These are phyloP conservation scores for Camponotus floridanus DNA, from an alignment of 1,140 invertebrate species.

Conservation along the genomic window DNA sequence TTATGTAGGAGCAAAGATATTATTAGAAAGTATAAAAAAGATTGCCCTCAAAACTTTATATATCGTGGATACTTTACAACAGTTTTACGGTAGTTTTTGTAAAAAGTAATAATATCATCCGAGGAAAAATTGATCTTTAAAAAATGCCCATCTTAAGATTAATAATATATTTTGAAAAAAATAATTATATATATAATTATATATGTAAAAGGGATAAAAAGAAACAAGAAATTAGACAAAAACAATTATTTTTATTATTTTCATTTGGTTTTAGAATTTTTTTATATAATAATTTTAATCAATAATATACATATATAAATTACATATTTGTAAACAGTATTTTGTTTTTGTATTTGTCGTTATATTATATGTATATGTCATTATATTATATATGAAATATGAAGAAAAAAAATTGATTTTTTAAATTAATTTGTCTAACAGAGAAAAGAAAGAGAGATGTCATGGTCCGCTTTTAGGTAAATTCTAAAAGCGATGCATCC, in stretches of 20 bases:
- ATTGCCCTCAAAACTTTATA: no score
- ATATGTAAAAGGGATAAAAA: not conserved
- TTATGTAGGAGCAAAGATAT: not conserved
- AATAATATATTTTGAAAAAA: conserved; percentile 10
- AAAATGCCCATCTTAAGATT: not conserved
- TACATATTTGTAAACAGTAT: not conserved
- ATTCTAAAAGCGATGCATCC: no score
- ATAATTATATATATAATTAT: not conserved
- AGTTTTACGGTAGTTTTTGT: no score
- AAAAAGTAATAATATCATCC: not conserved
- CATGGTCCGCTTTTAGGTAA: no score
- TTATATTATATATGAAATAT: not conserved
- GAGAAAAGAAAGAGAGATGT: no score
- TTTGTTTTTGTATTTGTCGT: not conserved
- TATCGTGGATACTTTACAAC: no score
- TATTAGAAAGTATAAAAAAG: not conserved
- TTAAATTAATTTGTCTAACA: not conserved
- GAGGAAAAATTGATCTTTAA: not conserved
- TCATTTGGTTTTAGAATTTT: not conserved
- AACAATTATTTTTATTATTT: not conserved
- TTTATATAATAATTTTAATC: not conserved
- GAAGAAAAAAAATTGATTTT: not conserved
- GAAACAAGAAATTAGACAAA: not conserved
- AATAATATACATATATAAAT: no score
- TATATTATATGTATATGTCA: not conserved